These are phyloP conservation scores for Chanos chanos DNA, from an alignment of 2,797 vertebrate genomes.

Conservation along the genomic window DNA sequence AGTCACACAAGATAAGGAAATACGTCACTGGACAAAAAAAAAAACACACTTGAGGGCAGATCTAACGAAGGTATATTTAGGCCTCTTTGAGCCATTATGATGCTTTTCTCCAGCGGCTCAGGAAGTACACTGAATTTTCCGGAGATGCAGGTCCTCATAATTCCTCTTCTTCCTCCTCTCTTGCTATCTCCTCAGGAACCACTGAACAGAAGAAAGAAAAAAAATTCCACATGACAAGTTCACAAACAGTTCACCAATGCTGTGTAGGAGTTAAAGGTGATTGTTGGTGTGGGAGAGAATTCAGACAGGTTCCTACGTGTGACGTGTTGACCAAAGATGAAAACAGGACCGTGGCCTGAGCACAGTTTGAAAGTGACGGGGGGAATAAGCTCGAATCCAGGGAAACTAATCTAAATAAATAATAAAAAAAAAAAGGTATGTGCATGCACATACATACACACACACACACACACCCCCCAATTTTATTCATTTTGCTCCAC, in stretches of 20 bases:
- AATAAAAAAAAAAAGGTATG: not conserved
- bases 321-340: constrained; percentile 55
- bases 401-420: constrained; percentile 56
- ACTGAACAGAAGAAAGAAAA: constrained; percentile 18
- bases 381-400: constrained; percentile 58
- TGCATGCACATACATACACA: not conserved
- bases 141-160: constrained; percentile 32
- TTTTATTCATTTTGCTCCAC: no score
- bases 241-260: no score
- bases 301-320: constrained; percentile 47
- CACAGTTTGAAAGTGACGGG: constrained; percentile 58
- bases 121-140: no score
- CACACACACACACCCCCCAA: no score
- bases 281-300: not conserved
- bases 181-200: constrained; percentile 32
- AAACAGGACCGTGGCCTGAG: constrained; percentile 59
- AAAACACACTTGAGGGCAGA: no score
- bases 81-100: no score
- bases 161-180: not conserved
- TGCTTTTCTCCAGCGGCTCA: no score
- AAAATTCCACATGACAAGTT: no score
- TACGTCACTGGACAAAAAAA: no score
- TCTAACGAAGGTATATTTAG: no score
- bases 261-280: no score
- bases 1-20: no score